These are phyloP conservation scores for Trachelipus rathkii DNA, from an alignment of 1,140 invertebrate species.

Conservation along the genomic window DNA sequence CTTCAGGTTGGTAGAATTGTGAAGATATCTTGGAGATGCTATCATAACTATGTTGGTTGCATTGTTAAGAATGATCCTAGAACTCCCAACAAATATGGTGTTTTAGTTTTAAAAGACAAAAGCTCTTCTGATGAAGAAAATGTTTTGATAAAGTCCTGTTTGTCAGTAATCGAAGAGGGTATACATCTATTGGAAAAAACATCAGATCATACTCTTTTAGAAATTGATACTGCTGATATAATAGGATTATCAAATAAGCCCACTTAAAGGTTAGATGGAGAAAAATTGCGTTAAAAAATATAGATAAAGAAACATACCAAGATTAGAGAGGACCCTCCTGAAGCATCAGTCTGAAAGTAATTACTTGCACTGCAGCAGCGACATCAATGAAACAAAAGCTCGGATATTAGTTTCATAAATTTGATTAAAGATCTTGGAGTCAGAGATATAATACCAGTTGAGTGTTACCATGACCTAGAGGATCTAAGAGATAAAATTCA, in stretches of 20 bases:
- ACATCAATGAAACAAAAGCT: constrained; percentile 51
- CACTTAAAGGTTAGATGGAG: constrained; percentile 58
- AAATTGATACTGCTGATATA: constrained; percentile 54
- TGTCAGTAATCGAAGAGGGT: constrained; percentile 24
- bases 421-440: constrained; percentile 57
- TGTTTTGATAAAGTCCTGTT: constrained; percentile 22
- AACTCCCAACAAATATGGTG: constrained; percentile 33
- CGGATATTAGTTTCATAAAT: constrained; percentile 51
- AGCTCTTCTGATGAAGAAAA: constrained; percentile 12
- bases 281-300: constrained; percentile 68
- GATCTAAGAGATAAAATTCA: constrained; percentile 54
- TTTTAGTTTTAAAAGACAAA: constrained; percentile 32
- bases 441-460: constrained; percentile 54
- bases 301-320: constrained; percentile 68
- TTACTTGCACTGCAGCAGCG: constrained; percentile 61
- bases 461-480: constrained; percentile 53
- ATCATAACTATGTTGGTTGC: constrained; percentile 56
- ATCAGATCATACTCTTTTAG: constrained; percentile 35
- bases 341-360: constrained; percentile 58
- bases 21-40: constrained; percentile 54
- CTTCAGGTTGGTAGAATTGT: constrained; percentile 64
- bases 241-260: constrained; percentile 60
- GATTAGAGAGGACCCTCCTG: constrained; percentile 64
- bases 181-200: constrained; percentile 33
- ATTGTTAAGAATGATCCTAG: constrained; percentile 39